Evolutionary conservation across 2,113 vertebrate species (phyloP), one percentile per base, ranked within the genome.

Genomic region (Rhabdornis inornatus): DNA sequence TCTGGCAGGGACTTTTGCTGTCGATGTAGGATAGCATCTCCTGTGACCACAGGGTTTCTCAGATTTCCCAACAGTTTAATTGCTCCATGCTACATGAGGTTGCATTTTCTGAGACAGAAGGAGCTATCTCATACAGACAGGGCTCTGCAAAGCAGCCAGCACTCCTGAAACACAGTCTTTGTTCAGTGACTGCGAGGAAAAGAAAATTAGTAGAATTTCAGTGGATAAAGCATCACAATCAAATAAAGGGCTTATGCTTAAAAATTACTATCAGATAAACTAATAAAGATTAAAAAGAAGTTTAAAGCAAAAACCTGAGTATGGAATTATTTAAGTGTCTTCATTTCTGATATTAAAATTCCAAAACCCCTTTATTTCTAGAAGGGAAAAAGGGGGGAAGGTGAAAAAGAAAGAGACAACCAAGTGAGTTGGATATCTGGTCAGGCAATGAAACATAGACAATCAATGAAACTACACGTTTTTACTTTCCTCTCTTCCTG

Each of bases 401-500:
- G 4, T 3, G 14, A 18, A 69, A 60, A 90, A 68, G 30, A 59
- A 89, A 76, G 70, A 69, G 56, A 63, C 22, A 80, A 63, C 52
- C 47, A 83, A 90, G 35, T 56, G 49, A 77, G 22, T 5, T 56
- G 44, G 44, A 44, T 89, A 39, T 71, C 87, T 33, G 22, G 16
- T 79, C 87, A 87, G 89, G 39, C 80, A 92, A 83, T 78, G 87
- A 81, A 97, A 93, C 69, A 80, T 50, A 70, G 86, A 95, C 71
- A 84, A 87, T 92, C 94, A 97, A 79, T 61, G 84, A 95, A 96
- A 97, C 92, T 87, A 90, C 68, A 23, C 96, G 95, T 81, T 97
- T 96, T 98, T 94, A 94, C 92, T 97, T 97, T 97, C 92, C 61
- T 94, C 92, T 93, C 90, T 98, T 97, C 92, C 96, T 96, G 95